phyloP scores from a whole-genome alignment of 2,888 invertebrate species.

The Lepidonotus clava region DNA sequence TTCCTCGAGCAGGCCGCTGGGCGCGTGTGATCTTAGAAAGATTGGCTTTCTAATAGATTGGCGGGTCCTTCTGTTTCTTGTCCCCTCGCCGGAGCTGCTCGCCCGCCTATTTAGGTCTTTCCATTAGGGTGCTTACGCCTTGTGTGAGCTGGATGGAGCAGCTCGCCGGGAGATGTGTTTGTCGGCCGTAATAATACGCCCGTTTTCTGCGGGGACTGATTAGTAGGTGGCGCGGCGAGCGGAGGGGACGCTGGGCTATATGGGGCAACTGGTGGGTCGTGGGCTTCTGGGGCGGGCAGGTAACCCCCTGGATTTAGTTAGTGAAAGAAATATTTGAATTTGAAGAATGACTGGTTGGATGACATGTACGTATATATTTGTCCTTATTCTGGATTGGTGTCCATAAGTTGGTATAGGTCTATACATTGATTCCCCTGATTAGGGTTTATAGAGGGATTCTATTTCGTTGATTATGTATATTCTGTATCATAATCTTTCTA shows the following conservation, averaged over 20 bases:
- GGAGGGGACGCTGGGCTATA: not conserved
- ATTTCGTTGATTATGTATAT: no score
- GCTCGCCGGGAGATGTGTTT: conserved; percentile 5
- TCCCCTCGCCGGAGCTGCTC: not conserved
- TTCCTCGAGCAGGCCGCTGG: not conserved
- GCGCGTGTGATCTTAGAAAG: conserved; percentile 11
- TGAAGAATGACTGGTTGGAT: no score
- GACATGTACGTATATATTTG: no score
- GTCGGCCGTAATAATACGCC: not conserved
- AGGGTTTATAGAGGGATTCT: no score
- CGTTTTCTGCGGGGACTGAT: not conserved
- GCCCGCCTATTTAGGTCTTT: not conserved
- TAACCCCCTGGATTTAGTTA: no score
- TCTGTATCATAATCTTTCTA: no score
- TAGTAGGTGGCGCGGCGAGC: not conserved
- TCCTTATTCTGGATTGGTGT: no score
- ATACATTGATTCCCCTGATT: no score
- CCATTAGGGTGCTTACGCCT: conserved; percentile 12
- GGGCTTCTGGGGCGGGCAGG: not conserved
- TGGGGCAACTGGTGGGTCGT: not conserved
- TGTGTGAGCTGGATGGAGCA: not conserved
- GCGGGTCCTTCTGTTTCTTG: conserved; percentile 15
- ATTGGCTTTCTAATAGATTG: conserved; percentile 38
- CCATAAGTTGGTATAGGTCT: no score
- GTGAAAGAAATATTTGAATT: no score